phyloP scores from a whole-genome alignment of 2,113 vertebrate genomes.

The Neolamprologus toae region DNA sequence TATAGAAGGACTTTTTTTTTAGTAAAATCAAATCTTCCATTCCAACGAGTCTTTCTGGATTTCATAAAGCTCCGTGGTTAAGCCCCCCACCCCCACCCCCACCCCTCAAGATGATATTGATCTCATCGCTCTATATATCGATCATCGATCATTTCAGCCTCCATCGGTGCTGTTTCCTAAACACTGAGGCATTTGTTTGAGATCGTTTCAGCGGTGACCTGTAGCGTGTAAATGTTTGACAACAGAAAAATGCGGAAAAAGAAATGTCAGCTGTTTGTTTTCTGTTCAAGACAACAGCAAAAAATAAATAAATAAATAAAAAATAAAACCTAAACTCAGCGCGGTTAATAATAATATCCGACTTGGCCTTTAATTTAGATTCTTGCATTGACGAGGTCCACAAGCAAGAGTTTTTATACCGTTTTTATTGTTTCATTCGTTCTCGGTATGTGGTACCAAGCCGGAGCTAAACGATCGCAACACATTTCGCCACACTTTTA shows the following conservation, averaged over 20 bases:
- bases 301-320: not conserved
- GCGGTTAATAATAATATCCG: not conserved
- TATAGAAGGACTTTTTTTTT: not conserved
- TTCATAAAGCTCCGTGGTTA: constrained; percentile 15
- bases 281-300: not conserved
- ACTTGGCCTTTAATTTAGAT: not conserved
- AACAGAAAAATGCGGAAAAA: not conserved
- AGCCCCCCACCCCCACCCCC: not conserved
- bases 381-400: not conserved
- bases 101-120: constrained; percentile 35
- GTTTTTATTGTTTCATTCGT: not conserved
- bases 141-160: constrained; percentile 47
- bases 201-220: constrained; percentile 18
- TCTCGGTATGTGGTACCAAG: not conserved
- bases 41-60: not conserved
- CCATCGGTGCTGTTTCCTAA: constrained; percentile 27
- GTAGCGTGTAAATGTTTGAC: not conserved
- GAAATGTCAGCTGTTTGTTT: constrained; percentile 14
- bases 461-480: not conserved
- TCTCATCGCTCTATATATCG: constrained; percentile 44
- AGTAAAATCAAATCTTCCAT: not conserved
- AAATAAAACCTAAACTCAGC: not conserved
- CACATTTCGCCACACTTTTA: not conserved
- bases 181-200: constrained; percentile 26
- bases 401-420: not conserved